Percentiles rank a stretch among this genome's conserved stretches.
Conservation (phyloP, 2,888 invertebrate species). For the Machimus rusticus region DNA sequence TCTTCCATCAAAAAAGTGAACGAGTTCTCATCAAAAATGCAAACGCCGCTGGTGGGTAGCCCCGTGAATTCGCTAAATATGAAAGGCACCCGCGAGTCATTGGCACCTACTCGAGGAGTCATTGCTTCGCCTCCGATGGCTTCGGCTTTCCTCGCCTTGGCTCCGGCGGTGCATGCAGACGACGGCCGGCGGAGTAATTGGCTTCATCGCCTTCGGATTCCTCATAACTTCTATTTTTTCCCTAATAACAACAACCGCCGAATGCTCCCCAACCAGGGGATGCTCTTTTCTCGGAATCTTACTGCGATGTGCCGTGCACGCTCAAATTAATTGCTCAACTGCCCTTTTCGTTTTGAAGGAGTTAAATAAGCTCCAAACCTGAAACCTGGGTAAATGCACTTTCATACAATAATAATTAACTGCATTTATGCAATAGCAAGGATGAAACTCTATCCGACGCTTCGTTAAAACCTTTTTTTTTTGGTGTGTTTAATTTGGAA, state of each 20-base stretch:
- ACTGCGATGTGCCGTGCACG: not conserved
- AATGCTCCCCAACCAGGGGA: not conserved
- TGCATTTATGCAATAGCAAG: not conserved
- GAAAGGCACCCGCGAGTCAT: not conserved
- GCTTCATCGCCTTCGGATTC: not conserved
- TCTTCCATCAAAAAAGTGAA: slow-evolving; percentile 21
- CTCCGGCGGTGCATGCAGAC: slow-evolving; percentile 11
- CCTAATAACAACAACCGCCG: not conserved
- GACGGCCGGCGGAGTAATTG: not conserved
- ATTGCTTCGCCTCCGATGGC: slow-evolving; percentile 7
- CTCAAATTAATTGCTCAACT: not conserved
- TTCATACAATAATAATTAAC: not conserved
- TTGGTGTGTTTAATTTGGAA: not conserved
- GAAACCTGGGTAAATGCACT: not conserved
- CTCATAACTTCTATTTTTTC: not conserved
- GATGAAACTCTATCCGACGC: not conserved
- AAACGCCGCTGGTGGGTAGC: not conserved
- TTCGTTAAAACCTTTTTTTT: not conserved
- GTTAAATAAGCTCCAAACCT: not conserved
- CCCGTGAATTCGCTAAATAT: slow-evolving; percentile 5
- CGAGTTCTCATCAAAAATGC: slow-evolving; percentile 32
- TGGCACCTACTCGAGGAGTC: slow-evolving; percentile 2
- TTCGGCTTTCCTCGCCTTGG: slow-evolving; percentile 4
- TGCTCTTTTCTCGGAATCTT: not conserved
- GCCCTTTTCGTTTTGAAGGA: not conserved